phyloP scores from a whole-genome alignment of 2,888 invertebrate species.

The Apoda limacodes region DNA sequence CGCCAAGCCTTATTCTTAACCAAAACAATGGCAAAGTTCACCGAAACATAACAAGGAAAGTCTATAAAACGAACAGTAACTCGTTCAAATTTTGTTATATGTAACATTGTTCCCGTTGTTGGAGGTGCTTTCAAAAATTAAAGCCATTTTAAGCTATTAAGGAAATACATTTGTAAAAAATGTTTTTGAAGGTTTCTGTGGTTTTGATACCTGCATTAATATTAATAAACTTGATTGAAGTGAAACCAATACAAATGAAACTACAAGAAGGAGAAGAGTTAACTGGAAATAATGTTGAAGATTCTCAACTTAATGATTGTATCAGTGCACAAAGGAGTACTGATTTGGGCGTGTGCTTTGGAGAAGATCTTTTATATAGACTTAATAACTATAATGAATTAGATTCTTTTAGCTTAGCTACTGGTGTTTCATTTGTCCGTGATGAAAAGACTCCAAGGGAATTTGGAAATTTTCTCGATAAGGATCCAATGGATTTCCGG shows the following conservation, averaged over 20 bases:
- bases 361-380: conserved; percentile 75
- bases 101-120: conserved; percentile 38
- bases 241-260: conserved; percentile 44
- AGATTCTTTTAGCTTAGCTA: conserved; percentile 75
- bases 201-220: too few relatives aligned
- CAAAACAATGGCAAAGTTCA: conserved; percentile 67
- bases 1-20: conserved; percentile 27
- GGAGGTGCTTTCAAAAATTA: conserved; percentile 28
- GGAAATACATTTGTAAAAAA: too few relatives aligned
- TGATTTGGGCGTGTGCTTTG: conserved; percentile 74
- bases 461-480: conserved; percentile 75
- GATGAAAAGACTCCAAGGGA: conserved; percentile 76
- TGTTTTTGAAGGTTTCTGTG: too few relatives aligned
- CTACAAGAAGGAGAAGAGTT: conserved; percentile 49
- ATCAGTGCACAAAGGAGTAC: conserved; percentile 44
- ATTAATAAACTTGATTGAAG: too few relatives aligned
- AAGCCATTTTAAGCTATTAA: too few relatives aligned
- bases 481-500: conserved; percentile 81
- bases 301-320: conserved; percentile 50
- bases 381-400: conserved; percentile 75
- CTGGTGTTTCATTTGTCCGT: conserved; percentile 73
- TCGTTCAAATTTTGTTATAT: conserved; percentile 32
- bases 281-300: conserved; percentile 39
- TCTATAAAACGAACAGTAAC: conserved; percentile 51
- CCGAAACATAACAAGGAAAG: conserved; percentile 62